These are phyloP conservation scores for Danio rerio DNA, from an alignment of 2,113 vertebrate species.

Conservation along the genomic window DNA sequence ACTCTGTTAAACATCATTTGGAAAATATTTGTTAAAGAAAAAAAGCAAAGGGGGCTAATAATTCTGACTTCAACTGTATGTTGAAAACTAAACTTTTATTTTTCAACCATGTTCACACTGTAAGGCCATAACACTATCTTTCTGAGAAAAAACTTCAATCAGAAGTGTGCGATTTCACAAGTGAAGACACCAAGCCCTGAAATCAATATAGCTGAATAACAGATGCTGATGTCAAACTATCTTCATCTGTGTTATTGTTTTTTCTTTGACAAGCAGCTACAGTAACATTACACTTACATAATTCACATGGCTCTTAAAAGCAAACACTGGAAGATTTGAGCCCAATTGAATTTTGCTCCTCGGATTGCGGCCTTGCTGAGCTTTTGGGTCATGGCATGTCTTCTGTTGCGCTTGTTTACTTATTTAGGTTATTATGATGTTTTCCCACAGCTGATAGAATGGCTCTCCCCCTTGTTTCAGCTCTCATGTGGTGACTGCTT, in stretches of 20 bases:
- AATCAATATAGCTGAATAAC: conserved; percentile 57
- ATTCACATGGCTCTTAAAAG: conserved; percentile 58
- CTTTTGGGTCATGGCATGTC: conserved; percentile 35
- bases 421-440: conserved; percentile 58
- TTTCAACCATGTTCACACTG: not conserved
- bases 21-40: too few relatives aligned
- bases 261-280: conserved; percentile 54
- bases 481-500: conserved; percentile 54
- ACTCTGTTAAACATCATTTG: too few relatives aligned
- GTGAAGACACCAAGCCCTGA: conserved; percentile 49
- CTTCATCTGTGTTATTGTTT: conserved; percentile 48
- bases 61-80: too few relatives aligned
- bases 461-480: conserved; percentile 43
- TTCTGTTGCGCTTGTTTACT: conserved; percentile 53
- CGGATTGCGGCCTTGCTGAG: conserved; percentile 46
- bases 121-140: conserved; percentile 18
- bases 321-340: conserved; percentile 52
- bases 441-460: conserved; percentile 48
- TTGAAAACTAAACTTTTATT: not conserved
- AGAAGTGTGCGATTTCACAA: conserved; percentile 42
- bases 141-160: conserved; percentile 44
- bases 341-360: conserved; percentile 49
- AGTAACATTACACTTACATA: conserved; percentile 55
- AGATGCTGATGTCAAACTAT: conserved; percentile 46
- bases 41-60: too few relatives aligned